Evolutionary conservation across 2,797 vertebrate genomes (phyloP).

Genomic region (Sebastes cheni): DNA sequence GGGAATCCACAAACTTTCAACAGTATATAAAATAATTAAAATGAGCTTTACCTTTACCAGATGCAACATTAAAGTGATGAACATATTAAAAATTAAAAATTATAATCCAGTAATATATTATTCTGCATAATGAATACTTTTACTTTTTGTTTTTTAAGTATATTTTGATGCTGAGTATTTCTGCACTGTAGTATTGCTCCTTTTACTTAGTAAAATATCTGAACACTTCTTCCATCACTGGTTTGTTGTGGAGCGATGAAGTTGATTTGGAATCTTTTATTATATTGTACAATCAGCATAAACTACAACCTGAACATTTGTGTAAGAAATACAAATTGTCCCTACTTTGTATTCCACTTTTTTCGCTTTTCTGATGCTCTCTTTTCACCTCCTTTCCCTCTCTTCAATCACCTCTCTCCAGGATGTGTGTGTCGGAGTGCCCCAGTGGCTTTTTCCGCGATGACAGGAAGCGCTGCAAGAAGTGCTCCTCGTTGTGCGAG

Average conservation of each 20-base stretch:
- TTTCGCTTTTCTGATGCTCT: neutral
- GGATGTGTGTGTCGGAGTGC: conserved; percentile 95
- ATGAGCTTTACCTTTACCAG: no score
- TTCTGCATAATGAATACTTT: no score
- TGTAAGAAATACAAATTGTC: neutral
- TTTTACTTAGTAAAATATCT: no score
- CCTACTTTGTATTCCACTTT: neutral
- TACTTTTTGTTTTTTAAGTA: no score
- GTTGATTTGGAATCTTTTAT: neutral
- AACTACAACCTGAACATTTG: neutral
- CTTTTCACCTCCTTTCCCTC: conserved; percentile 1
- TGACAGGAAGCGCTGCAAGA: conserved; percentile 96
- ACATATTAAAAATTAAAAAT: no score
- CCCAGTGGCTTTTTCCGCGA: conserved; percentile 95
- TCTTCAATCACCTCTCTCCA: conserved; percentile 50
- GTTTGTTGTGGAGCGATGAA: neutral
- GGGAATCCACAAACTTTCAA: no score
- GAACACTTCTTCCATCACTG: no score
- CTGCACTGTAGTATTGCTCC: no score
- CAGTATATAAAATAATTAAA: no score
- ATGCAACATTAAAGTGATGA: no score
- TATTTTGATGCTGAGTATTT: no score
- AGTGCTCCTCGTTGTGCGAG: conserved; percentile 93
- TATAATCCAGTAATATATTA: no score
- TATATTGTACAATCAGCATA: neutral